These are phyloP conservation scores for Lingula anatina DNA, from an alignment of 2,888 invertebrate species.

Conservation along the genomic window DNA sequence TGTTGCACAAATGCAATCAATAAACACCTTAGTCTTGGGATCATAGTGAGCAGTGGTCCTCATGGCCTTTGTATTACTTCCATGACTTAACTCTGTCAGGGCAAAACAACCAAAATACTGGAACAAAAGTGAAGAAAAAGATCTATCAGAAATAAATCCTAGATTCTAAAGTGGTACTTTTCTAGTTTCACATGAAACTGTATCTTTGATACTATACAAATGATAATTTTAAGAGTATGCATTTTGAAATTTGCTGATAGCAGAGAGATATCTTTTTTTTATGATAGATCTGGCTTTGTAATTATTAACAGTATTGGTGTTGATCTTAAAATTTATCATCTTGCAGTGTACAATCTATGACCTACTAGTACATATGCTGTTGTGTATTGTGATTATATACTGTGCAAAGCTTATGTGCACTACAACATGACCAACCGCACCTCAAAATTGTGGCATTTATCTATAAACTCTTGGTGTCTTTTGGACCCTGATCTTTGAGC, in stretches of 20 bases:
- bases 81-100: slow-evolving; percentile 84
- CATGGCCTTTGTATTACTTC: slow-evolving; percentile 84
- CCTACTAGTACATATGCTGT: too few species aligned
- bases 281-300: too few species aligned
- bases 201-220: too few species aligned
- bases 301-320: too few species aligned
- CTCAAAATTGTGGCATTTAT: slow-evolving; percentile 48
- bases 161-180: neutral
- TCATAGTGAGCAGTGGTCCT: slow-evolving; percentile 79
- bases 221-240: neutral
- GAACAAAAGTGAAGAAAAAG: slow-evolving; percentile 3
- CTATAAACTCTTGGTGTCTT: slow-evolving; percentile 50
- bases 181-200: neutral
- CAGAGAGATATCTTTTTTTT: too few species aligned
- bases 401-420: too few species aligned
- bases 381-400: too few species aligned
- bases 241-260: too few species aligned
- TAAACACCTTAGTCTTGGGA: slow-evolving; percentile 58
- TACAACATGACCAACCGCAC: too few species aligned
- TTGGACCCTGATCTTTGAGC: slow-evolving; percentile 55
- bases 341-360: too few species aligned
- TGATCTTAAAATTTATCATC: too few species aligned
- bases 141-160: neutral
- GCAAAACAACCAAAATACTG: slow-evolving; percentile 69
- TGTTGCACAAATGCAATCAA: too few species aligned